Base-by-base conservation (phyloP, 2,888 invertebrate species). In the Aleiodes testaceus region DNA sequence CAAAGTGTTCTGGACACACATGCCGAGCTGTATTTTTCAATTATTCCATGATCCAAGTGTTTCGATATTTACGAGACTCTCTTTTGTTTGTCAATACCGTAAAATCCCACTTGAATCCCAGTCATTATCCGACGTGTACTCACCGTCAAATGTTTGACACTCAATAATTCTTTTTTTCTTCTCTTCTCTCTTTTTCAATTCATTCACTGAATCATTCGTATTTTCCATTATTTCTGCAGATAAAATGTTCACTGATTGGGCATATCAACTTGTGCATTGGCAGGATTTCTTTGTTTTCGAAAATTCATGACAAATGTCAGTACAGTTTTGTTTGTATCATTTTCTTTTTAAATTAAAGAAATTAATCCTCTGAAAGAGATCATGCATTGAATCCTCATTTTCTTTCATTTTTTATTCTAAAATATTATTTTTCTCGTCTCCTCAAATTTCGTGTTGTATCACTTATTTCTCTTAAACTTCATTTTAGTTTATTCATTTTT, bases 361-460 rank as follows among this genome's bases (percentile, higher is more conserved):
- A 49, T 16, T n/a, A 16, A 49, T 49, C 30, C 55, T 55, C 55
- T 12, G 47, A 47, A 44, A 64, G 26, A 20, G 64, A 42, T 26
- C 14, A 47, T 36, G 36, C 36, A 64, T 47, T 22, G 12, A 52
- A 36, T 30, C 50, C 12, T 47, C 20, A 47, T 22, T 49, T 49
- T 26, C 16, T n/a, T 16, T 22, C n/a, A 42, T 65, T 69, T 44
- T 12, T 30, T 45, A 61, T 59, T 47, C 63, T 12, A 22, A 53
- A 42, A 61, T 69, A 55, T 63, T 69, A 47, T 63, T 22, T 64
- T 53, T 47, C 61, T 30, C 20, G 26, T 50, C 65, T 36, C 7
- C 16, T 50, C 52, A 16, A 18, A 53, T 65, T 16, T 65, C 22
- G 45, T 59, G 16, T 59, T 18, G 20, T 20, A 1, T 50, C n/a